Evolutionary conservation across 2,113 vertebrate species (phyloP).

Genomic region (Oophaga pumilio): DNA sequence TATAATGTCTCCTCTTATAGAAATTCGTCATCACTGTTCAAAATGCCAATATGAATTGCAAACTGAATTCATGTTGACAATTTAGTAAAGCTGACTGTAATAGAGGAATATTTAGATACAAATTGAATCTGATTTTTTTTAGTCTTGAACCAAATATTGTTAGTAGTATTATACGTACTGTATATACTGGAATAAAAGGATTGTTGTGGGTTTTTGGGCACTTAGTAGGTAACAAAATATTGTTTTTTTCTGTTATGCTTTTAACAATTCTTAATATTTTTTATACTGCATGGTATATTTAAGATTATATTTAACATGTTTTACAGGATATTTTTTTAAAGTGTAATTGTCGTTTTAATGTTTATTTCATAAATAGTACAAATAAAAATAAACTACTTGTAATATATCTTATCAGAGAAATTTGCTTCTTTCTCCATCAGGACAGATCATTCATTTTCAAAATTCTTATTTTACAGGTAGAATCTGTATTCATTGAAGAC

Average conservation of each 20-base stretch:
- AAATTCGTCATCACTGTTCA: slow-evolving; percentile 72
- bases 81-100: slow-evolving; percentile 23
- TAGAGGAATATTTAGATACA: background rate
- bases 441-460: too few species aligned
- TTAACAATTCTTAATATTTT: background rate
- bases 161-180: background rate
- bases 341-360: too few species aligned
- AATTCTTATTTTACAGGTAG: too few species aligned
- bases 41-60: slow-evolving; percentile 69
- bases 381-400: too few species aligned
- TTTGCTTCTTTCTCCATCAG: too few species aligned
- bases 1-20: slow-evolving; percentile 71
- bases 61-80: slow-evolving; percentile 30
- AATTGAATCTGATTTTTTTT: slow-evolving; percentile 8
- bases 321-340: too few species aligned
- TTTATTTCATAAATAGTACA: too few species aligned
- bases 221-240: background rate
- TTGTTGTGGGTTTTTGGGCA: background rate
- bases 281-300: too few species aligned
- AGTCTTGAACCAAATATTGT: background rate
- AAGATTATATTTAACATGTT: too few species aligned
- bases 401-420: too few species aligned
- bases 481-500: too few species aligned
- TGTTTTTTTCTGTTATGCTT: background rate
- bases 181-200: background rate